Evolutionary conservation across 2,888 invertebrate genomes (phyloP).

Genomic region (Oscheius onirici): DNA sequence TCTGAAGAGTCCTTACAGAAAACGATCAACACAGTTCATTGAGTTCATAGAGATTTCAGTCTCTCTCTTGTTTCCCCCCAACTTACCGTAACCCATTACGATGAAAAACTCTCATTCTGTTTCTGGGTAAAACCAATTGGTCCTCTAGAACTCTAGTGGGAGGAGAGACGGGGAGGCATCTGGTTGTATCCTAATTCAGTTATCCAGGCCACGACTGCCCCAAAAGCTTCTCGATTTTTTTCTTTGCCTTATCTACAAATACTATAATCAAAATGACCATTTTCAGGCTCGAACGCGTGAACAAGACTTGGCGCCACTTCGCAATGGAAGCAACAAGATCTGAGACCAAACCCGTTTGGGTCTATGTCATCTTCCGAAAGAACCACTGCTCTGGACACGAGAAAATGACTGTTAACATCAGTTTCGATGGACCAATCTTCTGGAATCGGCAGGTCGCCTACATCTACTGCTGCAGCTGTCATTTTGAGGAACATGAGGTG

Average conservation of each 20-base stretch:
- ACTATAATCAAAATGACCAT: not conserved
- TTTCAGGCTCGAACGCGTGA: conserved; percentile 42
- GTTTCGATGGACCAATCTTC: conserved; percentile 71
- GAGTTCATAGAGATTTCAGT: no score
- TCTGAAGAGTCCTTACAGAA: no score
- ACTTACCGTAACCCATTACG: not conserved
- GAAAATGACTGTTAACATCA: conserved; percentile 69
- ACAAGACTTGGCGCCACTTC: conserved; percentile 36
- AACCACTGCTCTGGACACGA: conserved; percentile 68
- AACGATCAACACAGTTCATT: no score
- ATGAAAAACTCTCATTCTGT: not conserved
- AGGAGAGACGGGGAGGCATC: no score
- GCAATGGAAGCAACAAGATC: conserved; percentile 56
- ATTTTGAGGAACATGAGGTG: conserved; percentile 71
- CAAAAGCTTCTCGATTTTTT: not conserved
- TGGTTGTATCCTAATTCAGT: no score
- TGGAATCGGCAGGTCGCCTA: conserved; percentile 71
- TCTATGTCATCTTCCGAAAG: conserved; percentile 71
- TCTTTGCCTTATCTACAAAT: not conserved
- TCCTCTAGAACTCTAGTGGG: not conserved
- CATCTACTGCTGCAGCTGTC: conserved; percentile 71
- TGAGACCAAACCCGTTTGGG: conserved; percentile 69
- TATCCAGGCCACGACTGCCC: not conserved
- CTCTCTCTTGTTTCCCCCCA: no score
- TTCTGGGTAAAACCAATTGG: not conserved